Percentiles rank a stretch among this genome's conserved stretches.
Conservation (phyloP, 2,888 invertebrate genomes). For the Netelia inedita region DNA sequence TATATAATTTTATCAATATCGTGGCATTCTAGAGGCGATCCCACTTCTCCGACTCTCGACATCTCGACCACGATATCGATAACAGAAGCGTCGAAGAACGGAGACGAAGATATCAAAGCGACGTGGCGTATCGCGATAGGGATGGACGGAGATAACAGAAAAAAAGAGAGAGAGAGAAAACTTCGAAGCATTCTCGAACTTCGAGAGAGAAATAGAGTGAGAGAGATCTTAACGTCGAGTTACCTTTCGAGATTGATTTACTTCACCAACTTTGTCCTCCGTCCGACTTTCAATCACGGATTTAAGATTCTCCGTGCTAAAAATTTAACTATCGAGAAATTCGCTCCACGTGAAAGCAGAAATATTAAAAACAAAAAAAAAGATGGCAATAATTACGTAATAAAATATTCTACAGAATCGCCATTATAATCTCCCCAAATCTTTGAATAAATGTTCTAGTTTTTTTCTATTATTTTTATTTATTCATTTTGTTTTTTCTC, state of each 20-base stretch:
- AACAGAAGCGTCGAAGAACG: conserved; percentile 11
- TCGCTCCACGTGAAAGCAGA: too few relatives aligned
- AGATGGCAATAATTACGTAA: too few relatives aligned
- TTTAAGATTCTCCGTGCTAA: background rate
- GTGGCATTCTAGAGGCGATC: background rate
- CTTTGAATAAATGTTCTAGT: background rate
- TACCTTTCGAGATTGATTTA: conserved; percentile 16
- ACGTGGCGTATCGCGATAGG: background rate
- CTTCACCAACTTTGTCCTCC: background rate
- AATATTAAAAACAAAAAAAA: too few relatives aligned
- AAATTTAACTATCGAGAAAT: background rate
- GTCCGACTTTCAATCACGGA: background rate
- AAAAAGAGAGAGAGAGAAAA: background rate
- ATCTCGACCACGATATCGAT: background rate
- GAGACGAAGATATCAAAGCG: conserved; percentile 4
- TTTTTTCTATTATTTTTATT: too few relatives aligned
- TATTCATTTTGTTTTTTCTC: too few relatives aligned
- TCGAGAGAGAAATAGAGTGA: too few relatives aligned
- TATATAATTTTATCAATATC: background rate
- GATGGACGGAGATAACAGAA: background rate
- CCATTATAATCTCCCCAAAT: too few relatives aligned
- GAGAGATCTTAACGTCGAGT: background rate
- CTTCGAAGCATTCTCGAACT: conserved; percentile 5
- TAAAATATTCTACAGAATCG: too few relatives aligned
- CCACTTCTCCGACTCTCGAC: background rate